Evolutionary conservation across 2,888 invertebrate genomes (phyloP), one percentile per base, ranked within the genome.

Genomic region (Orthonychiurus folsomi): DNA sequence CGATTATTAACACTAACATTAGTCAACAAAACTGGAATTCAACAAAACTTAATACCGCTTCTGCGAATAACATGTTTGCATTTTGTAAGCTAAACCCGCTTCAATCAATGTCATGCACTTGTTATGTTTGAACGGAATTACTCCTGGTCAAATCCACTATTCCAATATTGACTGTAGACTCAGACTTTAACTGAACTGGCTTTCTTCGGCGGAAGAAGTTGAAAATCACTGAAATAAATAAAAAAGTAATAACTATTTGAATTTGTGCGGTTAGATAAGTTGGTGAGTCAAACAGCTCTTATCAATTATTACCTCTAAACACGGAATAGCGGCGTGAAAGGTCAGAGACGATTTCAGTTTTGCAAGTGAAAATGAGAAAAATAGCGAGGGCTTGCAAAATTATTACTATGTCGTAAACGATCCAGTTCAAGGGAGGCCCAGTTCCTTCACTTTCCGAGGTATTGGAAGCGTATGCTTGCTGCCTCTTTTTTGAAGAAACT

Each of bases 281-380:
- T 37, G 15, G 9, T 5, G 15, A 37, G 37, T 9, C 37, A 37
- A 37, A 9, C 15, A 9, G 5, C 15, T 37, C 5, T 37, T 37
- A 15, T 37, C 15, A 37, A 37, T 37, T n/a, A n/a, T 37, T 15
- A 37, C 37, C 37, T 37, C 37, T 5, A 5, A 37, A 15, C 5
- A 15, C 37, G 15, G 37, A 15, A 37, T 37, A 37, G 37, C 37
- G 37, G 5, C 15, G 5, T 15, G 9, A 37, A 37, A 37, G 37
- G 15, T 37, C 15, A 15, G 15, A 37, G 9, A 37, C 5, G 5
- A 37, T 37, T 37, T 37, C 37, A 5, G 37, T 9, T 37, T 37
- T 37, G 37, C 62, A 37, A 1, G 60, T 63, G 61, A 67, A 69
- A 26, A 69, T 67, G 53, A 63, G 59, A 37, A 69, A 69, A 28